Base-by-base conservation (phyloP, 2,888 invertebrate genomes). In the Meiosimyza decipiens region DNA sequence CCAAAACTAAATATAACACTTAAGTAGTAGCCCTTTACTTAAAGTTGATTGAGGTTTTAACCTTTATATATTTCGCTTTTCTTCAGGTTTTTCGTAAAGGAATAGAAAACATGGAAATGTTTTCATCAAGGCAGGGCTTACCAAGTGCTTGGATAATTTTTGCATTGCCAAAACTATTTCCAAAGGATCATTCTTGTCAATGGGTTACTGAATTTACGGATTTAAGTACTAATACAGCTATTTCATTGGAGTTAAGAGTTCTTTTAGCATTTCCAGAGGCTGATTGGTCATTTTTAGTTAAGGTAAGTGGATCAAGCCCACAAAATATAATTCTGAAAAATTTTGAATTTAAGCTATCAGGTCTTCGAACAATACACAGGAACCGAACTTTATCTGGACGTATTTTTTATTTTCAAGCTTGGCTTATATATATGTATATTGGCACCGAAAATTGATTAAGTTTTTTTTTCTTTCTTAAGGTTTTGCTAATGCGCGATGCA, bases 191-290 rank as follows among this genome's bases (percentile, higher is more conserved):
- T 76, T 79, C 86, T 76, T 85, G 82, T 68, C 86, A 84, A 75
- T 86, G 84, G 85, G 85, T 83, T n/a, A 85, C 87, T 0, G 84
- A 85, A 22, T 86, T 84, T 60, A 84, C 88, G 1, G 90, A 91
- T 70, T 83, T 93, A 7, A 86, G 89, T 0, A 87, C 89, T 12
- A 89, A 90, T 75, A 90, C 91, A 3, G 91, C 91, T 3, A 88
- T 94, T 13, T 91, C 91, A 0, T 83, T 94, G 71, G 94, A 95
- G 79, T 82, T 95, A 47, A 90, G 90, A 63, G 92, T 95, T 0
- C 82, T 95, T 52, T 83, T 93, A 71, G 91, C 92, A 0, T 94
- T 94, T 79, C 94, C 95, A 0, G 94, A 94, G 80, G 92, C 94
- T 0, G 92, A 92, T 68, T 95, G 94, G 94, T 88, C 92, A 0